Conservation (phyloP, 2,113 vertebrate genomes). For the Cebus imitator region DNA sequence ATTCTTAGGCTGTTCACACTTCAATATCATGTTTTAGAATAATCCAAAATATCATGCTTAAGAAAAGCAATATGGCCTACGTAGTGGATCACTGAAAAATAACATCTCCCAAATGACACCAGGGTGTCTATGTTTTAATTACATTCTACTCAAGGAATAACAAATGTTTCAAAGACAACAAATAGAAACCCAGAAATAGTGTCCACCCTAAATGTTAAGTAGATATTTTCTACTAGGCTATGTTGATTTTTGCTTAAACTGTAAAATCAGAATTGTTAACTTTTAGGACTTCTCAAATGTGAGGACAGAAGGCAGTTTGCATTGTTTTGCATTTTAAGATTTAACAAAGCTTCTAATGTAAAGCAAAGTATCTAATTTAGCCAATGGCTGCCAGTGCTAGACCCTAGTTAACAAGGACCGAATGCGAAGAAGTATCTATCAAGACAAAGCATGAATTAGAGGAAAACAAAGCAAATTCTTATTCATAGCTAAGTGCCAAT, state of each 20-base stretch:
- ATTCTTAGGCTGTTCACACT: conserved; percentile 51
- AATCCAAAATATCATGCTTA: conserved; percentile 19
- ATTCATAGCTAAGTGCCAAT: conserved; percentile 49
- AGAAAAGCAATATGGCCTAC: background rate
- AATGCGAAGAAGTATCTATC: background rate
- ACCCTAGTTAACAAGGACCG: background rate
- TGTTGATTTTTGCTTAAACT: background rate
- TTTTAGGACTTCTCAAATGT: background rate
- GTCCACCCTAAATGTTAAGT: background rate
- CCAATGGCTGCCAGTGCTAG: background rate
- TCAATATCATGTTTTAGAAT: conserved; percentile 50
- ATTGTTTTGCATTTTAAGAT: background rate
- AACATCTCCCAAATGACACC: background rate
- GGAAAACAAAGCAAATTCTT: conserved; percentile 13
- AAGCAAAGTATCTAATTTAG: background rate
- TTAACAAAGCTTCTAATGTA: background rate
- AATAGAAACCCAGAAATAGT: background rate
- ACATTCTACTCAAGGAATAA: background rate
- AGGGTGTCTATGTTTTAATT: background rate
- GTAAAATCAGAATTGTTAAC: conserved; percentile 38
- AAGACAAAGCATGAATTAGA: conserved; percentile 19
- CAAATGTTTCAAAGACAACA: background rate
- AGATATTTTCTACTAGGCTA: background rate
- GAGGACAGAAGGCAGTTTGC: background rate
- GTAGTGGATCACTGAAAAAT: background rate